A percentile compares a stretch with the other conserved stretches of the same genome.
Conservation (phyloP, 1,140 invertebrate genomes). For the Brachionus manjavacas region DNA sequence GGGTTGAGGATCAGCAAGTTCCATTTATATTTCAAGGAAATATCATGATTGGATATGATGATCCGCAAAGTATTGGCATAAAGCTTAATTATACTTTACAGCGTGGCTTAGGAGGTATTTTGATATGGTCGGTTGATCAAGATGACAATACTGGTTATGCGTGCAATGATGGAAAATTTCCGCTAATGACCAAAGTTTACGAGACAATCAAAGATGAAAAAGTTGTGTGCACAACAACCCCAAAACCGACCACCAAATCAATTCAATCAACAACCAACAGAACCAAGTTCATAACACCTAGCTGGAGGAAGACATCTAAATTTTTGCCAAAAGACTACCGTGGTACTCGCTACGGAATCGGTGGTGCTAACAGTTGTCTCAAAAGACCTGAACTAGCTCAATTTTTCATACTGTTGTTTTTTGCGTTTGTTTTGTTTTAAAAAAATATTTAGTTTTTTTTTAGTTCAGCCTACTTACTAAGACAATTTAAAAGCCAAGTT, state of each 20-base stretch:
- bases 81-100: constrained; percentile 37
- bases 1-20: constrained; percentile 38
- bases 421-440: constrained; percentile 19
- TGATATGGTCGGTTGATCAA: constrained; percentile 33
- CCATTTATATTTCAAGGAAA: constrained; percentile 78
- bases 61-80: constrained; percentile 55
- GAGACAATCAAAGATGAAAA: constrained; percentile 19
- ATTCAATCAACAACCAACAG: background rate
- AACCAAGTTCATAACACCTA: background rate
- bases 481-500: background rate
- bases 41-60: constrained; percentile 90
- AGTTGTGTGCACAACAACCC: background rate
- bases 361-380: background rate
- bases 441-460: background rate
- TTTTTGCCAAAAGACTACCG: constrained; percentile 10
- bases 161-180: constrained; percentile 39
- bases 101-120: constrained; percentile 26
- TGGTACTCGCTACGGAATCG: constrained; percentile 2
- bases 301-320: constrained; percentile 35
- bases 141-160: constrained; percentile 39
- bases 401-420: background rate
- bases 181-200: constrained; percentile 37
- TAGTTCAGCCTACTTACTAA: background rate
- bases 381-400: background rate
- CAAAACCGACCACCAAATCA: constrained; percentile 1